A percentile compares a stretch with the other conserved stretches of the same genome.
Evolutionary conservation across 30 jellyfish, hydroid and myxozoan genomes (phyloP).

Genomic region (Clytia hemisphaerica): DNA sequence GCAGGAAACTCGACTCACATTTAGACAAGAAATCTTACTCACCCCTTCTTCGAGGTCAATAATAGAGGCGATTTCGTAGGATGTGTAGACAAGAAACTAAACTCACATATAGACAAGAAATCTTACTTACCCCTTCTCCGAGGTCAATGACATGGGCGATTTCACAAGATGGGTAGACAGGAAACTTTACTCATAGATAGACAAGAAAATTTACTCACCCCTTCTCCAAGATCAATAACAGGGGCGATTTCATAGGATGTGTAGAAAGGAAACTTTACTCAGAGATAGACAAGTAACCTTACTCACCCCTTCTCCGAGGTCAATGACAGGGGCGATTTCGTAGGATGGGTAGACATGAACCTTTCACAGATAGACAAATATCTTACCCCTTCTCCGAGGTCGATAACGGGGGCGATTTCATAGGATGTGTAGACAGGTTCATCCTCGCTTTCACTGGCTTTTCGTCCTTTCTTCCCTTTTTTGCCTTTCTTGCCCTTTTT

Average conservation of each 20-base stretch:
- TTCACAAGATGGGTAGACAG: slow-evolving; percentile 36
- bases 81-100: slow-evolving; percentile 13
- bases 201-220: too few relatives aligned
- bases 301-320: too few relatives aligned
- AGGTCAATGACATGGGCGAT: too few relatives aligned
- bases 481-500: neutral
- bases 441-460: slow-evolving; percentile 64
- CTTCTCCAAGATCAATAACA: too few relatives aligned
- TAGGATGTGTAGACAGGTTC: slow-evolving; percentile 8
- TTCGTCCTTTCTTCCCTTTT: slow-evolving; percentile 54
- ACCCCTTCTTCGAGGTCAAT: slow-evolving; percentile 49
- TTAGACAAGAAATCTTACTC: too few relatives aligned
- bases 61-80: slow-evolving; percentile 45
- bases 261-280: too few relatives aligned
- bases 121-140: too few relatives aligned
- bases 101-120: too few relatives aligned
- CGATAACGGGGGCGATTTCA: slow-evolving; percentile 35
- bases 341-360: slow-evolving; percentile 26
- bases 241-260: slow-evolving; percentile 42
- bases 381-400: slow-evolving; percentile 39
- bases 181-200: too few relatives aligned
- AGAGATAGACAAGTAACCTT: too few relatives aligned
- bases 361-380: neutral
- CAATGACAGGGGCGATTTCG: slow-evolving; percentile 39
- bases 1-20: too few relatives aligned